Conservation (phyloP, 2,888 invertebrate species). For the Isotomurus palustris region DNA sequence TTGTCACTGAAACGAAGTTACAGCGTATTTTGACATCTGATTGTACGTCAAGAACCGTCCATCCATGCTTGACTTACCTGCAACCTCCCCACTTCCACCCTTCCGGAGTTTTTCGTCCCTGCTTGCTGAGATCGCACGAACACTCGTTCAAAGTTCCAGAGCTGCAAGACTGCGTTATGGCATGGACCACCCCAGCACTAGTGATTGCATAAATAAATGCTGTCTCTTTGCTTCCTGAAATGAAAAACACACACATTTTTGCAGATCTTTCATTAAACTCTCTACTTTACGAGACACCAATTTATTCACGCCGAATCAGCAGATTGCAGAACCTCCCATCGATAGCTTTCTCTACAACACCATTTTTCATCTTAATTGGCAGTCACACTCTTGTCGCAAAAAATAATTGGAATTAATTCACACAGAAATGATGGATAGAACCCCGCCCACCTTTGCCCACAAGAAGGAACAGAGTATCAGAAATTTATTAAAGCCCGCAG, state of each 20-base stretch:
- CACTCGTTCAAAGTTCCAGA: slow-evolving; percentile 58
- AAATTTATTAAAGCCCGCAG: background rate
- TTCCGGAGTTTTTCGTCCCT: slow-evolving; percentile 52
- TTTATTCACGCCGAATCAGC: too few relatives aligned
- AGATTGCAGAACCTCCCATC: too few relatives aligned
- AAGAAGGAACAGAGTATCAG: too few relatives aligned
- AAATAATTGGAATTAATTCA: too few relatives aligned
- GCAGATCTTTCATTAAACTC: background rate
- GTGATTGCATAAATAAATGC: slow-evolving; percentile 58
- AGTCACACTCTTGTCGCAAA: too few relatives aligned
- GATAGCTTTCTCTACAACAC: too few relatives aligned
- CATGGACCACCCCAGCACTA: slow-evolving; percentile 57
- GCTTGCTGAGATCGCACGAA: slow-evolving; percentile 53
- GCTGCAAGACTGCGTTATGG: slow-evolving; percentile 57
- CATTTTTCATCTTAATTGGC: too few relatives aligned
- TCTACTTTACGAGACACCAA: too few relatives aligned
- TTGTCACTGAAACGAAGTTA: slow-evolving; percentile 56
- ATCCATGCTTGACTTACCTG: slow-evolving; percentile 50
- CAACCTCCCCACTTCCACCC: slow-evolving; percentile 60
- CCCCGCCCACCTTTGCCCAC: too few relatives aligned
- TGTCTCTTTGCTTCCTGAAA: slow-evolving; percentile 56
- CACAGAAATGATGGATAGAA: too few relatives aligned
- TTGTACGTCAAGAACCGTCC: too few relatives aligned
- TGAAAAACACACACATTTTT: background rate
- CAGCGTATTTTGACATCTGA: background rate